Percentiles rank a stretch among this genome's conserved stretches.
These are phyloP conservation scores for Podabrus alpinus DNA, from an alignment of 2,888 invertebrate genomes.

Conservation along the genomic window DNA sequence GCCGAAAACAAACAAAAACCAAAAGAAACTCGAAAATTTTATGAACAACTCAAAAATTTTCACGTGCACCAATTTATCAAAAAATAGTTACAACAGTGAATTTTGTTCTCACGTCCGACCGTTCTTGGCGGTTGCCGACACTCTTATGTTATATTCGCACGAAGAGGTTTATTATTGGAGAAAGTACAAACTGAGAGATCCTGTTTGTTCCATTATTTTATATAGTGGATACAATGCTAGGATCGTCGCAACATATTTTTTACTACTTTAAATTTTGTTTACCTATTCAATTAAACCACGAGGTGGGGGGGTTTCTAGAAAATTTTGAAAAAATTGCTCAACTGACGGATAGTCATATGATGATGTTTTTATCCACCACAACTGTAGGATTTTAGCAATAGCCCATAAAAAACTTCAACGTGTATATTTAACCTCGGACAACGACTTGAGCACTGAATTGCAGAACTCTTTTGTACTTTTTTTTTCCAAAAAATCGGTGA, in stretches of 20 bases:
- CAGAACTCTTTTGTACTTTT: neutral
- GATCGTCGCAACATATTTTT: neutral
- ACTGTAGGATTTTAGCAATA: neutral
- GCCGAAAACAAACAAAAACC: neutral
- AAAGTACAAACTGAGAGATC: constrained; percentile 35
- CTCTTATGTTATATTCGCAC: constrained; percentile 34
- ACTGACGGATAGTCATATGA: neutral
- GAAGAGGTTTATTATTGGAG: constrained; percentile 39
- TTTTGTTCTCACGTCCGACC: constrained; percentile 18
- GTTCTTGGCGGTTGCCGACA: constrained; percentile 33
- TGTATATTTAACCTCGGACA: neutral
- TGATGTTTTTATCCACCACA: neutral
- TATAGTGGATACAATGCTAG: neutral
- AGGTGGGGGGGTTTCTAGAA: neutral
- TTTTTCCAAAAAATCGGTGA: neutral
- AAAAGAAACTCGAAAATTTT: neutral
- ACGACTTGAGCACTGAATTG: neutral
- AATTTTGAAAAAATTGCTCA: neutral
- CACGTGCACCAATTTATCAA: neutral
- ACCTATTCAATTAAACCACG: neutral
- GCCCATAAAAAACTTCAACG: neutral
- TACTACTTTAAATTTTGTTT: neutral
- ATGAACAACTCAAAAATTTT: neutral
- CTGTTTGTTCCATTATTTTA: constrained; percentile 16
- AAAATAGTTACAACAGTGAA: neutral